phyloP scores from a whole-genome alignment of 2,888 invertebrate genomes.

The Cosmia pyralina region DNA sequence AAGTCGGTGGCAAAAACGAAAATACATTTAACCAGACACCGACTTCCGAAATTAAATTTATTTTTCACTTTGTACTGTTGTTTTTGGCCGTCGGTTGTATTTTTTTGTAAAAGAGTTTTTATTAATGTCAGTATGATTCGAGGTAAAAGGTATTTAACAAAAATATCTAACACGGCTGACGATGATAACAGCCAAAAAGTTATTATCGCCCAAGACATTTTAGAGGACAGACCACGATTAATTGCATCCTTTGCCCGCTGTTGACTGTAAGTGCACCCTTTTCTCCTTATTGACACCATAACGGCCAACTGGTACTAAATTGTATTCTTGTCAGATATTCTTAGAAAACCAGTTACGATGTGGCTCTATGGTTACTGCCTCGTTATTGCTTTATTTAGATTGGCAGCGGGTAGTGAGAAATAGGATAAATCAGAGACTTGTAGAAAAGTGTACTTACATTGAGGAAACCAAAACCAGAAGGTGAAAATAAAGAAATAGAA shows the following conservation, averaged over 20 bases:
- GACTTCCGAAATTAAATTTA: too few species aligned
- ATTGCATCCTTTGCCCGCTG: slow-evolving; percentile 42
- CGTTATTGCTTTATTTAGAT: background rate
- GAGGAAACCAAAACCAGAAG: background rate
- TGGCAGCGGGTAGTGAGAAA: background rate
- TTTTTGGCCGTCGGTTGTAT: too few species aligned
- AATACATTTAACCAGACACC: too few species aligned
- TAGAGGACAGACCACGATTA: slow-evolving; percentile 37
- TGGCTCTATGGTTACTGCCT: background rate
- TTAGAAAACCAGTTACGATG: background rate
- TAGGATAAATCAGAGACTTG: too few species aligned
- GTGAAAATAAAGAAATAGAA: background rate
- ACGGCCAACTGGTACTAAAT: slow-evolving; percentile 45
- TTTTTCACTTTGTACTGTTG: too few species aligned
- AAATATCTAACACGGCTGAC: too few species aligned
- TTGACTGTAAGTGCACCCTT: slow-evolving; percentile 49
- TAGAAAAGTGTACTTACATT: too few species aligned
- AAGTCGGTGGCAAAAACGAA: too few species aligned
- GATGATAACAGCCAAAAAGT: background rate
- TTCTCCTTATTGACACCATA: slow-evolving; percentile 34
- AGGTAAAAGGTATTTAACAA: too few species aligned
- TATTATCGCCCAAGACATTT: slow-evolving; percentile 9
- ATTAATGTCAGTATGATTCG: too few species aligned
- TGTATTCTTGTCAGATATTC: slow-evolving; percentile 13
- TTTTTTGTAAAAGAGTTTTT: too few species aligned